A percentile compares a stretch with the other conserved stretches of the same genome.
These are phyloP conservation scores for Coronaproctus castanopsis DNA, from an alignment of 2,888 invertebrate species.

Conservation along the genomic window DNA sequence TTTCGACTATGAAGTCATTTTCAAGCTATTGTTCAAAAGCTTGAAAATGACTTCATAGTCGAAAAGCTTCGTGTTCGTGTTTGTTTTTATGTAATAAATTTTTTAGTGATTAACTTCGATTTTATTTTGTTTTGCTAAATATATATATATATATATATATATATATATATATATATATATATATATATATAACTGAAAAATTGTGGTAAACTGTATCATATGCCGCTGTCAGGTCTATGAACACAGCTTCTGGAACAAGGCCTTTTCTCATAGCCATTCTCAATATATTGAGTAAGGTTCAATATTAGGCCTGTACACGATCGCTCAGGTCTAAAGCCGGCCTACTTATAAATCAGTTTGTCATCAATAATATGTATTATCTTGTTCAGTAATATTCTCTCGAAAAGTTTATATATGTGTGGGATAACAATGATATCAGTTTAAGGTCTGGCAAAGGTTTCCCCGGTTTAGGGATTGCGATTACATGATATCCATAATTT, in stretches of 20 bases:
- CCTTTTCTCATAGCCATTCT: neutral
- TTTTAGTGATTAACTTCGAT: too few species aligned
- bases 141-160: too few species aligned
- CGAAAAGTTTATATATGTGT: neutral
- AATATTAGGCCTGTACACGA: neutral
- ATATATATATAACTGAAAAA: too few species aligned
- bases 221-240: neutral
- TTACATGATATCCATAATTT: too few species aligned
- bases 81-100: too few species aligned
- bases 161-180: too few species aligned
- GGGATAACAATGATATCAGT: neutral
- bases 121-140: too few species aligned
- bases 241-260: neutral
- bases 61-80: too few species aligned
- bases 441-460: neutral
- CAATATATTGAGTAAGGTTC: neutral
- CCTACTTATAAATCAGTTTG: neutral
- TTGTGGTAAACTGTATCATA: neutral
- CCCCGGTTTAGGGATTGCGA: neutral
- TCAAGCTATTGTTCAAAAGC: too few species aligned
- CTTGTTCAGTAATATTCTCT: neutral
- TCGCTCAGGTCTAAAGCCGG: neutral
- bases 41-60: too few species aligned
- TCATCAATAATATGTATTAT: neutral
- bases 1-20: too few species aligned